Conservation (phyloP, 1,140 invertebrate genomes). For the Muscidifurax raptorellus region DNA sequence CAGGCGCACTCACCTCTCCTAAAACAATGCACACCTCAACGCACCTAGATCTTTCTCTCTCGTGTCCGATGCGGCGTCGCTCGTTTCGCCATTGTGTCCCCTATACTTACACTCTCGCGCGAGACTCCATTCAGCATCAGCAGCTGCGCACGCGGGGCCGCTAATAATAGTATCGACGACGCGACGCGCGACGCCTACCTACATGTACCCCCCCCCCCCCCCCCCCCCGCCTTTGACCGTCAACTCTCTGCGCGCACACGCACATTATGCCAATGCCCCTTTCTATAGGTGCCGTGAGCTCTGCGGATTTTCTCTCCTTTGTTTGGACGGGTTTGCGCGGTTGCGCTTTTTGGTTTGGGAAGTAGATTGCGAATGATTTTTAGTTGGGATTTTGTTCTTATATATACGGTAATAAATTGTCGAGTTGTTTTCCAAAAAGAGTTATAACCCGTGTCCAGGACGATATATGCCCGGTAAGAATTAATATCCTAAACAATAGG, state of each 20-base stretch:
- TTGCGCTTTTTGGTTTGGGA: constrained; percentile 8
- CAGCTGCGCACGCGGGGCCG: constrained; percentile 5
- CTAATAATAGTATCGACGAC: constrained; percentile 41
- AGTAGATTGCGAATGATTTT: too few relatives aligned
- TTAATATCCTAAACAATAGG: neutral
- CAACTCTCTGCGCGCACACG: neutral
- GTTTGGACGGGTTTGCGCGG: neutral
- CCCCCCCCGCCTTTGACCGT: neutral
- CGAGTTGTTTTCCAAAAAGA: too few relatives aligned
- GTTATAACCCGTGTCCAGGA: too few relatives aligned
- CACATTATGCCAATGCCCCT: neutral
- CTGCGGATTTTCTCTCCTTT: neutral
- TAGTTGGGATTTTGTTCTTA: too few relatives aligned
- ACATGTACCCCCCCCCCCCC: neutral
- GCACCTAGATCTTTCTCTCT: too few relatives aligned
- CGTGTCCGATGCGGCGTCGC: neutral
- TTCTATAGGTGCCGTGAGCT: neutral
- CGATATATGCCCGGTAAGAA: too few relatives aligned
- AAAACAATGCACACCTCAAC: too few relatives aligned
- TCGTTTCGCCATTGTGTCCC: constrained; percentile 3
- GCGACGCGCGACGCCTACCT: constrained; percentile 16
- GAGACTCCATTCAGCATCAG: neutral
- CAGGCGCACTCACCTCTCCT: too few relatives aligned
- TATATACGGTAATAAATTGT: too few relatives aligned
- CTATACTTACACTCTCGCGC: neutral